phyloP scores from a whole-genome alignment of 30 jellyfish, hydroid and myxozoan genomes.

The Hydra vulgaris region DNA sequence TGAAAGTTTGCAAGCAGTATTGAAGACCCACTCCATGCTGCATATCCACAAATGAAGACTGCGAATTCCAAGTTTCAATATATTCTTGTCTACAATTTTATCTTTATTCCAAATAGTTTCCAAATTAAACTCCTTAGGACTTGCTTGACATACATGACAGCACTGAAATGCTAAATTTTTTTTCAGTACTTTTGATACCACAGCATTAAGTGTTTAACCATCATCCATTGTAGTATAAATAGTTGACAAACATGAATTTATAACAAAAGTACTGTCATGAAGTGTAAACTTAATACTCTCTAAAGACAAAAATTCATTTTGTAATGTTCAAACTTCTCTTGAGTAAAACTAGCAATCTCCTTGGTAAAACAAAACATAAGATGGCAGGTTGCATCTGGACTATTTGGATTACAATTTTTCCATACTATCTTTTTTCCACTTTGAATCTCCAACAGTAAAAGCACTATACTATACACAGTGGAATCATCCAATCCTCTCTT shows the following conservation, averaged over 20 bases:
- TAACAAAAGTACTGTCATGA: background rate
- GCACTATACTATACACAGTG: background rate
- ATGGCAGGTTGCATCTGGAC: background rate
- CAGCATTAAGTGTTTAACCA: too few relatives aligned
- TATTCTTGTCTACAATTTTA: background rate
- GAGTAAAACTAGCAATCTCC: background rate
- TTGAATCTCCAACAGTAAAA: background rate
- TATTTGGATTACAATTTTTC: background rate
- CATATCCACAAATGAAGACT: background rate
- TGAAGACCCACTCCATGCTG: background rate
- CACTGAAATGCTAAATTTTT: background rate
- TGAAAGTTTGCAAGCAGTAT: background rate
- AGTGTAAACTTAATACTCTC: background rate
- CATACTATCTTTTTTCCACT: background rate
- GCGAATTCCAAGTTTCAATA: background rate
- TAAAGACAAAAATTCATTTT: background rate
- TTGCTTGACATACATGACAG: background rate
- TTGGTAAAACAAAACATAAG: background rate
- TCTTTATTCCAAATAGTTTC: background rate
- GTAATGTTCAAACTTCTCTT: background rate
- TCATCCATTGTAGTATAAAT: background rate
- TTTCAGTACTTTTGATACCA: background rate
- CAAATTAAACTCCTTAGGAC: background rate
- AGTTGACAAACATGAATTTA: background rate
- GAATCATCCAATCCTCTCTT: background rate